Percentiles rank a stretch among this genome's conserved stretches.
These are phyloP conservation scores for Centropus unirufus DNA, from an alignment of 2,113 vertebrate species.

Conservation along the genomic window DNA sequence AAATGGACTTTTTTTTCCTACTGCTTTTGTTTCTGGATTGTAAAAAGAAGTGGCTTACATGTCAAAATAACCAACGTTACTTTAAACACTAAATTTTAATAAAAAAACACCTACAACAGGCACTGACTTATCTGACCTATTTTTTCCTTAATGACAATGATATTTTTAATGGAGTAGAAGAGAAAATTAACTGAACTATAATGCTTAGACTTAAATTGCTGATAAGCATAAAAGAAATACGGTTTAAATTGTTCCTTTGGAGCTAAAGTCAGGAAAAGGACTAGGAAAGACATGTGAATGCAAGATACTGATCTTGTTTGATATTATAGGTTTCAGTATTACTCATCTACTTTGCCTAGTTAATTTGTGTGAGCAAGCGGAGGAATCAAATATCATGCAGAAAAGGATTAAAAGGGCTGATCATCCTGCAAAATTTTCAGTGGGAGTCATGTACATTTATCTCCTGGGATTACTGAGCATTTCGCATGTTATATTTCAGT, in stretches of 20 bases:
- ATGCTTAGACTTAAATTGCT: neutral
- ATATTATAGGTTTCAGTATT: neutral
- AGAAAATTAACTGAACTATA: neutral
- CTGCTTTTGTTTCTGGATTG: neutral
- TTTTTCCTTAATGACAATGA: neutral
- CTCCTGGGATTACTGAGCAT: constrained; percentile 3
- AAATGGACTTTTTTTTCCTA: neutral
- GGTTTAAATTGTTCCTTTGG: neutral
- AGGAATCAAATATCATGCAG: constrained; percentile 37
- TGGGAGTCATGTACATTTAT: neutral
- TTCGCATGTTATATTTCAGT: constrained; percentile 2
- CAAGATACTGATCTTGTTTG: neutral
- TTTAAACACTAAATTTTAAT: neutral
- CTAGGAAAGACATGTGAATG: neutral
- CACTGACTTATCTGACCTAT: neutral
- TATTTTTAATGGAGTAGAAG: neutral
- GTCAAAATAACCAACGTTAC: neutral
- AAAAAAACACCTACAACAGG: neutral
- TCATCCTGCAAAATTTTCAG: constrained; percentile 9
- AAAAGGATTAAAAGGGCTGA: constrained; percentile 20
- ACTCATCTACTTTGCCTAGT: neutral
- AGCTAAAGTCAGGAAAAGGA: neutral
- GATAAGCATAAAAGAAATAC: neutral
- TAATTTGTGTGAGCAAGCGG: neutral
- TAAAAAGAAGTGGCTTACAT: neutral